Percentiles rank a stretch among this genome's conserved stretches.
Evolutionary conservation across 35 echinoderm and acorn worm species (phyloP).

Genomic region (Lytechinus pictus): DNA sequence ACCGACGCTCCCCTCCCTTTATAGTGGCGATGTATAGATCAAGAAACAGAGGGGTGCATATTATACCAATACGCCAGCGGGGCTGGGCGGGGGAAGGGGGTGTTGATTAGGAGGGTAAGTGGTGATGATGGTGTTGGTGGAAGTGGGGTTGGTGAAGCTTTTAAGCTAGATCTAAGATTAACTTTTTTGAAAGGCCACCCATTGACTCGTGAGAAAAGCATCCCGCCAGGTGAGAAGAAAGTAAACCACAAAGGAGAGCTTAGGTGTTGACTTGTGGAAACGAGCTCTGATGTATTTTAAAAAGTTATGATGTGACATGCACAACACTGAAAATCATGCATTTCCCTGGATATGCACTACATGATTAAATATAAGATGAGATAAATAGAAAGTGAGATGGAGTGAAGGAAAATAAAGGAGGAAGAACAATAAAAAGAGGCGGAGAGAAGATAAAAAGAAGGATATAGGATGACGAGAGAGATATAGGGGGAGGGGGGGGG

Average conservation of each 20-base stretch:
- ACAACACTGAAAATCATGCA: too few species aligned
- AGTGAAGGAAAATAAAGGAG: not conserved
- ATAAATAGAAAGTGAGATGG: not conserved
- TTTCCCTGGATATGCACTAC: too few species aligned
- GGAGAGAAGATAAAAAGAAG: not conserved
- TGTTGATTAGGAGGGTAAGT: not conserved
- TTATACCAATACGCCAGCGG: not conserved
- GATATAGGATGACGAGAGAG: not conserved
- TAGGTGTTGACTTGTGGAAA: not conserved
- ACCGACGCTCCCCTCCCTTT: not conserved
- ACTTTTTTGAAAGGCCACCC: conserved; percentile 19
- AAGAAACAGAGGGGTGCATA: not conserved
- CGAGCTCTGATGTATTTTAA: too few species aligned
- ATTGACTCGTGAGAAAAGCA: conserved; percentile 9
- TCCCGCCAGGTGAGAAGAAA: not conserved
- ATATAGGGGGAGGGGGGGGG: not conserved
- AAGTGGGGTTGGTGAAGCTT: not conserved
- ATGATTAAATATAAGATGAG: too few species aligned
- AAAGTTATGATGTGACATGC: too few species aligned
- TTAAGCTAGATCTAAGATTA: not conserved
- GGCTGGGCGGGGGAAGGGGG: not conserved
- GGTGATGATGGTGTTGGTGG: not conserved
- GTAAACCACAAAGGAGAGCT: not conserved
- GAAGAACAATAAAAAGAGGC: not conserved
- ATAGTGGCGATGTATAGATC: not conserved